Evolutionary conservation across 1,140 invertebrate genomes (phyloP), one percentile per base, ranked within the genome.

Genomic region (Scaptomyza hsui): DNA sequence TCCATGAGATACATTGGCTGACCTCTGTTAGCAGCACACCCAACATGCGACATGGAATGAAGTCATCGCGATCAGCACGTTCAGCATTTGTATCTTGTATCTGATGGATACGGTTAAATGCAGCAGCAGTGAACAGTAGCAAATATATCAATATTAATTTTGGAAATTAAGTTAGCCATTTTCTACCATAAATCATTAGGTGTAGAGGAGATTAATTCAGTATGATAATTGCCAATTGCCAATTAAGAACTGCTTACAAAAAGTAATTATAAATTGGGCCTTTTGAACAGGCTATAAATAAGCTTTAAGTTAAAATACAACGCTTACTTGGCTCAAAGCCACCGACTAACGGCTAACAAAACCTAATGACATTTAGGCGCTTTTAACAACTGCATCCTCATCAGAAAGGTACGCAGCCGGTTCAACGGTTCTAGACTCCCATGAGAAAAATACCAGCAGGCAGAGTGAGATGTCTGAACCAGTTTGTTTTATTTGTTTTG

Each of bases 11-110:
- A 77, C 57, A 73, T 35, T 57, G 63, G 41, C 69, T 70, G 78
- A 81, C 78, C 78, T 69, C 69, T 81, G 78, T 75, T 51, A 26
- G 56, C 76, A 60, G 41, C 77, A 52, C 49, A 32, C 37, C 67
- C 56, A 60, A 61, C n/a, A n/a, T 49, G 29, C 24, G 63, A 73
- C 78, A 81, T 42, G 73, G 73, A 80, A 77, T 78, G 78, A 81
- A 81, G 78, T 81, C 78, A 81, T 81, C 78, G 78, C 73, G 74
- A 81, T 81, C 74, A 82, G 69, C 74, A 70, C 69, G 73, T 63
- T 63, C 74, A 74, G 70, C 59, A 32, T 13, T 49, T 21, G 55
- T 45, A 53, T 48, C 44, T 55, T 57, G 60, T 71, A 74, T 82
- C 74, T 74, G 63, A 59, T 73, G 39, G 74, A 74, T 82, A 63